Base-by-base conservation (phyloP, 2,888 invertebrate species). In the Ceraclea dissimilis region DNA sequence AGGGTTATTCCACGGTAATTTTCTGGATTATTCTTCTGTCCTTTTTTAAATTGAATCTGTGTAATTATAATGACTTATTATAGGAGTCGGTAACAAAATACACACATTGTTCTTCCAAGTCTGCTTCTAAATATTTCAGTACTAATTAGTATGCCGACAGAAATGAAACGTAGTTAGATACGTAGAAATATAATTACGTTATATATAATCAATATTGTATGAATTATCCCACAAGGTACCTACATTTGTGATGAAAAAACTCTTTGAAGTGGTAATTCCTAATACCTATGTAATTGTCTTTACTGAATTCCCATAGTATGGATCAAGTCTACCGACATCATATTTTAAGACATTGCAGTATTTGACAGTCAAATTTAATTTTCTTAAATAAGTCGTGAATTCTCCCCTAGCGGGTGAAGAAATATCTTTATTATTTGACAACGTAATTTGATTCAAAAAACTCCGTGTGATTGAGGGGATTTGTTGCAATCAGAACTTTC, bases 401-500 rank as follows among this genome's bases (percentile, higher is more conserved):
- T 39, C 13, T 16, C 16, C 39, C 39, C 39, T 31, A 16, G 39
- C 2, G 39, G 13, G 5, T 39, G 13, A 13, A 13, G 16, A 39
- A 39, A 39, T 39, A 39, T 39, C 39, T 8, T 39, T 39, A 39
- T 39, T 39, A 39, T 39, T 39, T 39, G 39, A 39, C 8, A 39
- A 39, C n/a, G 39, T 39, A 39, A 39, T 39, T 39, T 39, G 39
- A 39, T 39, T 39, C 13, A 39, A 13, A 8, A 39, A 39, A 39
- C 13, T 39, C 39, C 4, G 39, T 39, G 39, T 39, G 39, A 39
- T 39, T 39, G 39, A 39, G 31, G 31, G 20, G 26, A 44, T 43
- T 52, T 21, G 26, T 16, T 16, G 17, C 49, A 54, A 54, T 54
- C 50, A 50, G 44, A 50, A 50, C n/a, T 8, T 39, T 39, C 20